These are phyloP conservation scores for Phalacrocorax carbo DNA, from an alignment of 2,113 vertebrate genomes.

Conservation along the genomic window DNA sequence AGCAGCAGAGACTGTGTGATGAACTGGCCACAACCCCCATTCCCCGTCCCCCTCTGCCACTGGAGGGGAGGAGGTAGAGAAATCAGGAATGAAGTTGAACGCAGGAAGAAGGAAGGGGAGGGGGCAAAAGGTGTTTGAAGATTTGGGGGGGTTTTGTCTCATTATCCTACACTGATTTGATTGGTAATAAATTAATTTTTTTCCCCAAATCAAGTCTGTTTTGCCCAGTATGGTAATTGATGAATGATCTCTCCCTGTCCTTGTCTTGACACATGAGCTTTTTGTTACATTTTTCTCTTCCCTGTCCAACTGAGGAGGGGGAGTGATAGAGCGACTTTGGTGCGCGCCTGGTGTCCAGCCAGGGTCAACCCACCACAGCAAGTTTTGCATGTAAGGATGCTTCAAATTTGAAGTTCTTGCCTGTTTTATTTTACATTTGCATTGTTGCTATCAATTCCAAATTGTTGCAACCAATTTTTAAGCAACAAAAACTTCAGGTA, in stretches of 20 bases:
- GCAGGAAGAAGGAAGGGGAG: neutral
- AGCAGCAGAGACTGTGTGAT: neutral
- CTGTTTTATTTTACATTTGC: neutral
- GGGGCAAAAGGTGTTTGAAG: neutral
- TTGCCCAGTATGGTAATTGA: neutral
- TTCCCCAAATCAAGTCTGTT: neutral
- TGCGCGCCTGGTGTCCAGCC: neutral
- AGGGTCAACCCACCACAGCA: neutral
- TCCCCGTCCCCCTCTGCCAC: fast-evolving
- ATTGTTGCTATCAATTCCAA: neutral
- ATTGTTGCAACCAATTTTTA: neutral
- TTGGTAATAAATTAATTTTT: neutral
- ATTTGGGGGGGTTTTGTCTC: neutral
- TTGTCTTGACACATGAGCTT: neutral
- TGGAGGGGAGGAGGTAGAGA: neutral
- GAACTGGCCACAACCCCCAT: neutral
- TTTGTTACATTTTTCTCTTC: neutral
- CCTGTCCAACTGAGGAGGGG: neutral
- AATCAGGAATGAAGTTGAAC: neutral
- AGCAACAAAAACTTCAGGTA: neutral
- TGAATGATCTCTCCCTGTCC: neutral
- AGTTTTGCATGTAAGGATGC: neutral
- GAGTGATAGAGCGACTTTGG: neutral
- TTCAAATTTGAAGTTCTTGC: neutral
- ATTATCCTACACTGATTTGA: neutral